Conservation (phyloP, 2,888 invertebrate genomes). For the Chaitophorus viminalis region DNA sequence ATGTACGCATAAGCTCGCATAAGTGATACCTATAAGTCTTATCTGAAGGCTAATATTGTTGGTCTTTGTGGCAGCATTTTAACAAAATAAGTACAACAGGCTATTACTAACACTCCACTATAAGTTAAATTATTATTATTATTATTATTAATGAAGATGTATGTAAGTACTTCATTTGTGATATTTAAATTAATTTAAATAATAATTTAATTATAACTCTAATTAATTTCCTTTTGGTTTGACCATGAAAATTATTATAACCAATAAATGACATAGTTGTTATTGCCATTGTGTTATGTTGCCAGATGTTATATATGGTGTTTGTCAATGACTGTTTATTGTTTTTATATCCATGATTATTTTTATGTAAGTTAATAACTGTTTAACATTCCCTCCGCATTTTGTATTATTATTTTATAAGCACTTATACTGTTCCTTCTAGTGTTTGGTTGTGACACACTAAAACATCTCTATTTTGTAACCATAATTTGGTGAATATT, state of each 20-base stretch:
- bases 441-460: not conserved
- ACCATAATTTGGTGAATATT: no score
- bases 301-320: not conserved
- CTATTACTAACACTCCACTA: not conserved
- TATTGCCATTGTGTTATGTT: not conserved
- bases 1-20: not conserved
- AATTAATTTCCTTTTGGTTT: conserved; percentile 4
- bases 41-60: not conserved
- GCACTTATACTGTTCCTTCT: conserved; percentile 24
- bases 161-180: conserved; percentile 42
- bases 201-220: conserved; percentile 4
- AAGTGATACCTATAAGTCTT: not conserved
- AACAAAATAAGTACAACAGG: not conserved
- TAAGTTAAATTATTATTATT: not conserved
- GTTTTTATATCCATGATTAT: not conserved
- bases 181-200: conserved; percentile 29
- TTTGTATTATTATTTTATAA: not conserved
- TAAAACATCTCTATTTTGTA: not conserved
- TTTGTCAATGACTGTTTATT: conserved; percentile 1
- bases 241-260: not conserved
- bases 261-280: not conserved
- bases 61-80: not conserved
- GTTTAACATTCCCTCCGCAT: not conserved
- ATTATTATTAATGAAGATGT: conserved; percentile 19
- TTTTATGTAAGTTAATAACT: not conserved